Evolutionary conservation across 2,888 invertebrate genomes (phyloP).

Genomic region (Mystacides longicornis): DNA sequence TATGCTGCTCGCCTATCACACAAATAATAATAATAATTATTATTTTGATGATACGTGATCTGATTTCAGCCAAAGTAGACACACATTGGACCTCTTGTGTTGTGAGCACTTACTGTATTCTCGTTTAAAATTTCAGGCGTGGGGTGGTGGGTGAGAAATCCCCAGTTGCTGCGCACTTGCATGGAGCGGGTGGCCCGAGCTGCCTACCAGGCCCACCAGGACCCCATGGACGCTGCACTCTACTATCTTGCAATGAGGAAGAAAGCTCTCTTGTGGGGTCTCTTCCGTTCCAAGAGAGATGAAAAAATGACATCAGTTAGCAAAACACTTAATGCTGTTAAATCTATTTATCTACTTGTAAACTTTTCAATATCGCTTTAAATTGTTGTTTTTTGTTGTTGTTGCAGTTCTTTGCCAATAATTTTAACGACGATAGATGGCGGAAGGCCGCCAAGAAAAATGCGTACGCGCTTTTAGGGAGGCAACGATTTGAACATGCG

Average conservation of each 20-base stretch:
- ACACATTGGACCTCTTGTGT: background rate
- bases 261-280: conserved; percentile 91
- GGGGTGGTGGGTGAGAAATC: conserved; percentile 94
- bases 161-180: conserved; percentile 70
- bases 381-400: background rate
- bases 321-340: background rate
- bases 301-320: conserved; percentile 75
- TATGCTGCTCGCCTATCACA: no score
- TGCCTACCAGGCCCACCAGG: conserved; percentile 83
- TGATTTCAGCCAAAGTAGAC: no score
- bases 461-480: conserved; percentile 91
- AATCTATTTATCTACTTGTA: no score
- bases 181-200: conserved; percentile 92
- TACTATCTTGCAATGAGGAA: conserved; percentile 98
- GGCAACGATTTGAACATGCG: conserved; percentile 94
- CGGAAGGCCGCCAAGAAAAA: conserved; percentile 96
- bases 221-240: conserved; percentile 95
- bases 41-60: no score
- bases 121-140: no score
- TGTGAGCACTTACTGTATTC: no score
- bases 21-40: no score
- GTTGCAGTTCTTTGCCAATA: conserved; percentile 82
- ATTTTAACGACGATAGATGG: conserved; percentile 91
- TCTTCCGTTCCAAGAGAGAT: conserved; percentile 83
- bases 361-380: background rate